Conservation (phyloP, 1,140 invertebrate genomes). For the Bombus confusus region DNA sequence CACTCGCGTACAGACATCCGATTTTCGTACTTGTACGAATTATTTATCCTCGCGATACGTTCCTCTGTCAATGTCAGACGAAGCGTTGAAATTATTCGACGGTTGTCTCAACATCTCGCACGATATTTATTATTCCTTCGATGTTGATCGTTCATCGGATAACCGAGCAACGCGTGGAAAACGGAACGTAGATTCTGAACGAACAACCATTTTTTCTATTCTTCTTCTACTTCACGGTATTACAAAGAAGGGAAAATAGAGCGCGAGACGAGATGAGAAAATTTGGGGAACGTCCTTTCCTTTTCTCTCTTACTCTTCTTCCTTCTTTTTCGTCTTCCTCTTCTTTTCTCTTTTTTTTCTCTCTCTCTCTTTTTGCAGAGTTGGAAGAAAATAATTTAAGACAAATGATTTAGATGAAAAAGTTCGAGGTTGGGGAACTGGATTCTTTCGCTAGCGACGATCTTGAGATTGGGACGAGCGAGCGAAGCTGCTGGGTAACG, state of each 20-base stretch:
- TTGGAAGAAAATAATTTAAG: neutral
- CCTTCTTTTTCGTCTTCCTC: too few relatives aligned
- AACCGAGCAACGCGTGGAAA: neutral
- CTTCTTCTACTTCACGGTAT: neutral
- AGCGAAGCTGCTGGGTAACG: slow-evolving; percentile 5
- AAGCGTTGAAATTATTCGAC: too few relatives aligned
- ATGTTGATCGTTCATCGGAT: neutral
- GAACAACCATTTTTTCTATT: slow-evolving; percentile 7
- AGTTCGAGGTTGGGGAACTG: neutral
- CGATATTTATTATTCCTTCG: too few relatives aligned
- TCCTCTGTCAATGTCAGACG: too few relatives aligned
- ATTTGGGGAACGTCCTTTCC: neutral
- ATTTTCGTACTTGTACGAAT: too few relatives aligned
- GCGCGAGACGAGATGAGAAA: neutral
- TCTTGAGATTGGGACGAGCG: slow-evolving; percentile 7
- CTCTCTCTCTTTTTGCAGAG: too few relatives aligned
- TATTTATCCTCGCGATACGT: too few relatives aligned
- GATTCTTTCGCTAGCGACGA: neutral
- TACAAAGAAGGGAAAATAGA: neutral
- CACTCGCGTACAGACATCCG: too few relatives aligned
- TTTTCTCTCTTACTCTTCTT: too few relatives aligned
- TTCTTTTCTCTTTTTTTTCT: neutral
- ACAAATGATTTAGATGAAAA: neutral
- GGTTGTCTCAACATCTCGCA: too few relatives aligned
- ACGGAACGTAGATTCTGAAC: neutral